Percentiles rank a stretch among this genome's conserved stretches.
Evolutionary conservation across 2,797 vertebrate genomes (phyloP).

Genomic region (Microctenopoma stevenorrisi): DNA sequence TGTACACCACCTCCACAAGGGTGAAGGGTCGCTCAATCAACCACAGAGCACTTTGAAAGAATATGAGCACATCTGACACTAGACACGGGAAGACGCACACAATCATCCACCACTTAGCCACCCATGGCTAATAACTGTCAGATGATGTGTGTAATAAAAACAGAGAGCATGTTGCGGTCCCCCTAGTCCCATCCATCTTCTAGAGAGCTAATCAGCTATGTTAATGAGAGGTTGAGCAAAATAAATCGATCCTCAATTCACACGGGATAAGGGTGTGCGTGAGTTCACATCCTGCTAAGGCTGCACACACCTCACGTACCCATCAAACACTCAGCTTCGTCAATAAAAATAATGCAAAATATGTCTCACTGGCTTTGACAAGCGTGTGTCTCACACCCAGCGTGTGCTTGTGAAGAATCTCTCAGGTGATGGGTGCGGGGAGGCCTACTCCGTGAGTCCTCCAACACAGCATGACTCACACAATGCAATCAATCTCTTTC

Average conservation of each 20-base stretch:
- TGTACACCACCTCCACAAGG: conserved; percentile 54
- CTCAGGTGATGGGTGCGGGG: conserved; percentile 62
- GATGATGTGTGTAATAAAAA: conserved; percentile 75
- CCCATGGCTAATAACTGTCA: conserved; percentile 79
- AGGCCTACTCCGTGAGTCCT: conserved; percentile 45
- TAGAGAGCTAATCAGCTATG: conserved; percentile 65
- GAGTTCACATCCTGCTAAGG: conserved; percentile 12
- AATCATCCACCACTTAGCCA: conserved; percentile 67
- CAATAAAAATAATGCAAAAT: conserved; percentile 17
- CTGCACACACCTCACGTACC: conserved; percentile 6
- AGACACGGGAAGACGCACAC: conserved; percentile 58
- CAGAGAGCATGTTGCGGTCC: conserved; percentile 62
- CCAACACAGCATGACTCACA: conserved; percentile 73
- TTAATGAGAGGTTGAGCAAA: conserved; percentile 68
- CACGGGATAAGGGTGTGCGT: not conserved
- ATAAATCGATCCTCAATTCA: conserved; percentile 44
- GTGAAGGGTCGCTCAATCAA: conserved; percentile 73
- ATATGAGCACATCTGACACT: conserved; percentile 74
- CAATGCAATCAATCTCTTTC: conserved; percentile 66
- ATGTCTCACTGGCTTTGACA: conserved; percentile 43
- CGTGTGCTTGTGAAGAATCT: conserved; percentile 59
- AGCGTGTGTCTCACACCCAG: conserved; percentile 34
- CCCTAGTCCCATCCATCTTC: conserved; percentile 67
- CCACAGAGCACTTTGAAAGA: conserved; percentile 52
- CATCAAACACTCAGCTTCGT: not conserved